Base-by-base conservation (phyloP, 2,888 invertebrate genomes). In the Drosophila fulvimacula region DNA sequence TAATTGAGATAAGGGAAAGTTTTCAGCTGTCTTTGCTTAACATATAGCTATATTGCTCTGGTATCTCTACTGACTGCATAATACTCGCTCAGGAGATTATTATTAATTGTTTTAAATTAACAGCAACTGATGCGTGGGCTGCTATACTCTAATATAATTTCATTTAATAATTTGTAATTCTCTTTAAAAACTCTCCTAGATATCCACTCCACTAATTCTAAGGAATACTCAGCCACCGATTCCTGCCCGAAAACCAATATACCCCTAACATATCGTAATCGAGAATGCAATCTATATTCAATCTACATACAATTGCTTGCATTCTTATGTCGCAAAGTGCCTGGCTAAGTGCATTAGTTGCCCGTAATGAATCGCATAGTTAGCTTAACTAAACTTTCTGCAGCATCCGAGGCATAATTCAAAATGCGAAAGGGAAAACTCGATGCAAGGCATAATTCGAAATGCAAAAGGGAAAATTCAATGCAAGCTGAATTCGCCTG, bases 391-490 rank as follows among this genome's bases (percentile, higher is more conserved):
- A 0, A 19, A 19, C 6, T 17, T 17, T 36, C 10, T 5, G 21
- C 5, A 4, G 17, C 38, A 32, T n/a, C 51, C 24, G 19, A n/a
- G n/a, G 24, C 38, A 21, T 19, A 51, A 44, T 51, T 32, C 19
- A 11, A 17, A 19, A 30, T 17, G 17, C 41, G 19, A 30, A 56
- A 44, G 46, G 19, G 19, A 32, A 32, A 32, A 56, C 56, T 52
- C 32, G 21, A 41, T 15, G 17, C 13, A 24, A n/a, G n/a, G 24
- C 38, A 21, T 19, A 51, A 44, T 51, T 32, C 19, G 17, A 17
- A 19, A 30, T 17, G 17, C 41, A 24, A 30, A 56, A 44, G 46
- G 19, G 19, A 32, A 32, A 32, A 56, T 59, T 52, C 32, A 27
- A 41, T 15, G 17, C 13, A 24, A 21, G 27, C 11, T 1, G 19